A percentile compares a stretch with the other conserved stretches of the same genome.
Conservation (phyloP, 2,113 vertebrate species). For the Cyanoliseus patagonus region DNA sequence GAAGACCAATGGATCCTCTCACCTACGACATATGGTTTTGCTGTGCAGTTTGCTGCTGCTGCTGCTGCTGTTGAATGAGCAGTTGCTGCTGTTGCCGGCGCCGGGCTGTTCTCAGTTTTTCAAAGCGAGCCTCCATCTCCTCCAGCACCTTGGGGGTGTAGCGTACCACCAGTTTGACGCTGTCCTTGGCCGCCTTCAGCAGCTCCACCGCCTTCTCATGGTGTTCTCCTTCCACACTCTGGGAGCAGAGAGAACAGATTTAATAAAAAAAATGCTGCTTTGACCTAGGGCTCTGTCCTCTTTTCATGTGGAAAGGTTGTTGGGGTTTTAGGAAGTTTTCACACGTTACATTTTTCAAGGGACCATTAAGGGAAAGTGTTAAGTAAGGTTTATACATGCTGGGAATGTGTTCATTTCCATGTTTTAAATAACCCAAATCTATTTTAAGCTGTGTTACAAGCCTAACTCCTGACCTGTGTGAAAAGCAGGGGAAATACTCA, state of each 20-base stretch:
- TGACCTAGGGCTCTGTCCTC: background rate
- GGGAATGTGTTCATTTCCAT: background rate
- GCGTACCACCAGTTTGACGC: conserved; percentile 96
- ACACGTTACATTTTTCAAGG: background rate
- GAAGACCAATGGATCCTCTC: conserved; percentile 75
- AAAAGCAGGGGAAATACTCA: background rate
- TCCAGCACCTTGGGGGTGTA: conserved; percentile 99
- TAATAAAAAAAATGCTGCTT: background rate
- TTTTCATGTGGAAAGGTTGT: background rate
- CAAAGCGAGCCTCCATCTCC: conserved; percentile 99
- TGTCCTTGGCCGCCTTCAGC: conserved; percentile 95
- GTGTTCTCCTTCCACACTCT: conserved; percentile 98
- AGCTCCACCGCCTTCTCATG: conserved; percentile 97
- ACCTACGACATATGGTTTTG: conserved; percentile 99
- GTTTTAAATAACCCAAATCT: background rate
- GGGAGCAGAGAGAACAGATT: conserved; percentile 27
- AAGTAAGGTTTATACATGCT: background rate
- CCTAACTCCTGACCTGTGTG: background rate
- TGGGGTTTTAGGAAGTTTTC: background rate
- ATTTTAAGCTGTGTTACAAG: background rate
- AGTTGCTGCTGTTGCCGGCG: conserved; percentile 96
- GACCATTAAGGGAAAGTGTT: background rate
- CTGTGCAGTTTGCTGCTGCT: conserved; percentile 85
- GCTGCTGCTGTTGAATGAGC: conserved; percentile 90
- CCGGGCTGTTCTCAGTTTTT: conserved; percentile 94